A percentile compares a stretch with the other conserved stretches of the same genome.
Evolutionary conservation across 2,797 vertebrate genomes (phyloP).

Genomic region (Acanthiza pusilla): DNA sequence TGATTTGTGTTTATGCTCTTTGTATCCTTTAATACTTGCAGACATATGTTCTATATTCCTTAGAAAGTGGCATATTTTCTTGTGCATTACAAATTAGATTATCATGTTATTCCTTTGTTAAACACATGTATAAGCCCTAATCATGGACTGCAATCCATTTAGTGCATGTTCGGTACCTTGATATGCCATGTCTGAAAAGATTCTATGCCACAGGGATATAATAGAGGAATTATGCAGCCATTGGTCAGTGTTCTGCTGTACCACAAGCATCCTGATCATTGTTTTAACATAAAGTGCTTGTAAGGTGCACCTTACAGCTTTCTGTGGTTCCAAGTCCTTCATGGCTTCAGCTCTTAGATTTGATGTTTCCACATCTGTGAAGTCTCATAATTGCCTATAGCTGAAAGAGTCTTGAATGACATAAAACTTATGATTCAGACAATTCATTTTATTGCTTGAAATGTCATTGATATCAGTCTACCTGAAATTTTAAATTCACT

Average conservation of each 20-base stretch:
- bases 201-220: not conserved
- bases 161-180: rapidly evolving
- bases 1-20: not conserved
- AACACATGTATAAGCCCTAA: not conserved
- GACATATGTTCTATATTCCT: rapidly evolving
- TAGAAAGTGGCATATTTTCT: not conserved
- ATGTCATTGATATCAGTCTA: not conserved
- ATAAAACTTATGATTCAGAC: not conserved
- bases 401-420: not conserved
- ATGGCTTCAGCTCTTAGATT: not conserved
- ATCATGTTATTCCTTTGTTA: not conserved
- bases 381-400: not conserved
- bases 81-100: not conserved
- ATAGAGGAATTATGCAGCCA: not conserved
- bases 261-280: not conserved
- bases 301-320: not conserved
- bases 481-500: not conserved
- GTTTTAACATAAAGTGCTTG: not conserved
- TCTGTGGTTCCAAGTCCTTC: not conserved
- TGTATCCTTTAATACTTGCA: not conserved
- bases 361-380: not conserved
- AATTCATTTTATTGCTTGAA: not conserved
- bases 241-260: not conserved
- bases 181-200: not conserved
- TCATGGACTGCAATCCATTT: not conserved